phyloP scores from a whole-genome alignment of 2,113 vertebrate genomes.

The Gymnobelideus leadbeateri region DNA sequence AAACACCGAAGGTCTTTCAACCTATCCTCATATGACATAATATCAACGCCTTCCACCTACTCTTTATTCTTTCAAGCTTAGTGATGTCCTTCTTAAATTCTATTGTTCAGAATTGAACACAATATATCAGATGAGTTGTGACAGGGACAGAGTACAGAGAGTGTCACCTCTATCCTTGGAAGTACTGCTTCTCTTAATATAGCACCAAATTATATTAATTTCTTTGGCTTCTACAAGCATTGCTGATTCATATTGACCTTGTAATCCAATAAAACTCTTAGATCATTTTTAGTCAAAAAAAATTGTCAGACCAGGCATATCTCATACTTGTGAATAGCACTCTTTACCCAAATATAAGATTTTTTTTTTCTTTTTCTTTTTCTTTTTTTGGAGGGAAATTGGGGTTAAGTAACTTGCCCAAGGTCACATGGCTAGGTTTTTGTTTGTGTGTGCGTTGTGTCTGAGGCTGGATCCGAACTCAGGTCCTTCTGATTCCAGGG shows the following conservation, averaged over 20 bases:
- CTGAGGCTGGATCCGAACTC: too few relatives aligned
- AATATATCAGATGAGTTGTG: background rate
- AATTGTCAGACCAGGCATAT: background rate
- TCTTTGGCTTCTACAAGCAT: background rate
- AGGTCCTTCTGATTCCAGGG: too few relatives aligned
- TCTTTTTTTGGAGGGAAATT: too few relatives aligned
- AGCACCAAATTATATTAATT: background rate
- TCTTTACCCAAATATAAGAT: background rate
- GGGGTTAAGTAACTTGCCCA: too few relatives aligned
- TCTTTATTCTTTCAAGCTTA: background rate
- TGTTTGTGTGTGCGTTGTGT: too few relatives aligned
- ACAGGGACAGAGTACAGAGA: background rate
- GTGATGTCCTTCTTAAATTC: background rate
- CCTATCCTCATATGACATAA: background rate
- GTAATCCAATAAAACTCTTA: background rate
- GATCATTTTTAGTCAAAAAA: background rate
- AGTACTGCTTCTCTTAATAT: background rate
- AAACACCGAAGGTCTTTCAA: background rate
- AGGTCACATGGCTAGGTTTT: too few relatives aligned
- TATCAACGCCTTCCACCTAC: background rate
- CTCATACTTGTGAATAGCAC: background rate
- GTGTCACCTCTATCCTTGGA: background rate
- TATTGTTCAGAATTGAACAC: background rate
- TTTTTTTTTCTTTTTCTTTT: too few relatives aligned
- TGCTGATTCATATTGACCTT: background rate